phyloP scores from a whole-genome alignment of 2,888 invertebrate genomes.

The Ptychoptera albimana region DNA sequence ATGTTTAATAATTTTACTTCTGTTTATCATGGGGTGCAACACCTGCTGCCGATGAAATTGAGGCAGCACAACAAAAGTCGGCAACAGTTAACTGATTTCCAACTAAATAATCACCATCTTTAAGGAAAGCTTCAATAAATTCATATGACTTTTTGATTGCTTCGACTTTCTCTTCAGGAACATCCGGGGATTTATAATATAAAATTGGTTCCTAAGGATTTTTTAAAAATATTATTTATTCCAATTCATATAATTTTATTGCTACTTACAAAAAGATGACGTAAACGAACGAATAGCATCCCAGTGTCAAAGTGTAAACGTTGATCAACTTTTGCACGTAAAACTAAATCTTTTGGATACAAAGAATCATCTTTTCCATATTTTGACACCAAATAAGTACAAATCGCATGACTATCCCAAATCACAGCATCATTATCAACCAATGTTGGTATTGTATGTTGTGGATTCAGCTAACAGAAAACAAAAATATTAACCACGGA shows the following conservation, averaged over 20 bases:
- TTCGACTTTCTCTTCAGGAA: constrained; percentile 11
- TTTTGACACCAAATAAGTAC: constrained; percentile 21
- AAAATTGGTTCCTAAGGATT: not conserved
- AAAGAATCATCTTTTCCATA: constrained; percentile 21
- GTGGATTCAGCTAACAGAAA: constrained; percentile 21
- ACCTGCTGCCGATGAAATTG: constrained; percentile 15
- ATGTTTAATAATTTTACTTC: no score
- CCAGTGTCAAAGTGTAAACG: constrained; percentile 25
- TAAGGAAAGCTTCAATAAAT: constrained; percentile 21
- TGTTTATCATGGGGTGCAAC: constrained; percentile 14
- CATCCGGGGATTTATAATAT: not conserved
- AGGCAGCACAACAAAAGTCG: constrained; percentile 19
- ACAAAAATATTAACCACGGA: not conserved
- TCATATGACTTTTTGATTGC: constrained; percentile 18
- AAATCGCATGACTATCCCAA: constrained; percentile 27
- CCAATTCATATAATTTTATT: no score
- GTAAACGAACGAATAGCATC: constrained; percentile 20
- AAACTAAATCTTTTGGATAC: constrained; percentile 22
- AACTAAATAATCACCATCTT: constrained; percentile 15
- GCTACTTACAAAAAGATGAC: constrained; percentile 15
- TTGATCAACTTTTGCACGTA: constrained; percentile 25
- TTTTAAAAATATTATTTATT: no score
- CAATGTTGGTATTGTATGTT: constrained; percentile 20
- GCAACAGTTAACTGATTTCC: constrained; percentile 21
- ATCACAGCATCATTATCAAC: constrained; percentile 20